Percentiles rank a stretch among this genome's conserved stretches.
Conservation (phyloP, 2,797 vertebrate genomes). For the Onychomys leucogaster region DNA sequence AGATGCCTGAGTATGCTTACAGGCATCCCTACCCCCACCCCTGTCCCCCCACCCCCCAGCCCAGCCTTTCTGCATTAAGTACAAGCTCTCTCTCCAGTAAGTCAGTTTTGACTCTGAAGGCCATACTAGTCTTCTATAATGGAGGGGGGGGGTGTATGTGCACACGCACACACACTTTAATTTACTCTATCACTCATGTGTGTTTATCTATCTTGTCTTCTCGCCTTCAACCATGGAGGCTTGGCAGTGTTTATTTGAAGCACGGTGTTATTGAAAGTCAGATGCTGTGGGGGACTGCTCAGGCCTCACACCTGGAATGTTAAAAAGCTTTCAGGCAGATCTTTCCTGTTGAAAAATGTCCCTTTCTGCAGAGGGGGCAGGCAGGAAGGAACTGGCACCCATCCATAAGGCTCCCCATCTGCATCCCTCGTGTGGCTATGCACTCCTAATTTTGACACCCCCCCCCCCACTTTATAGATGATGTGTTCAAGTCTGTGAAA, state of each 20-base stretch:
- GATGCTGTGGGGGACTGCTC: slow-evolving; percentile 29
- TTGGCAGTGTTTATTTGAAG: slow-evolving; percentile 75
- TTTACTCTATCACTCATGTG: slow-evolving; percentile 59
- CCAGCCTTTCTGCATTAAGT: not conserved
- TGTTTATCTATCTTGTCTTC: slow-evolving; percentile 72
- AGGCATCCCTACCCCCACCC: not conserved
- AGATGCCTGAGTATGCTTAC: slow-evolving; percentile 47
- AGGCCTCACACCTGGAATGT: slow-evolving; percentile 75
- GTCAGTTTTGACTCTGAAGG: slow-evolving; percentile 60
- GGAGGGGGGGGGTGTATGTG: not conserved
- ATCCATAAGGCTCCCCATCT: not conserved
- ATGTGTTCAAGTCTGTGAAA: not conserved
- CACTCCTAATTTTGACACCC: not conserved
- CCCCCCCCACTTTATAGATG: not conserved
- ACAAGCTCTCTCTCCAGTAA: not conserved
- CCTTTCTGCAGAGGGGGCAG: not conserved
- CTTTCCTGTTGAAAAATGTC: slow-evolving; percentile 21
- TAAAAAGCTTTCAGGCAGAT: slow-evolving; percentile 70
- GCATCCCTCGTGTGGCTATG: rapidly evolving
- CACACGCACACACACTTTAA: not conserved
- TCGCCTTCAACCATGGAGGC: not conserved
- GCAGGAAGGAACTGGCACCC: not conserved
- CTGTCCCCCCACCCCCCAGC: not conserved
- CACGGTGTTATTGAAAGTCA: slow-evolving; percentile 67
- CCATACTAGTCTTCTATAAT: slow-evolving; percentile 51